Percentiles rank a stretch among this genome's conserved stretches.
phyloP scores from a whole-genome alignment of 1,140 invertebrate species.

The Pogonomyrmex barbatus region DNA sequence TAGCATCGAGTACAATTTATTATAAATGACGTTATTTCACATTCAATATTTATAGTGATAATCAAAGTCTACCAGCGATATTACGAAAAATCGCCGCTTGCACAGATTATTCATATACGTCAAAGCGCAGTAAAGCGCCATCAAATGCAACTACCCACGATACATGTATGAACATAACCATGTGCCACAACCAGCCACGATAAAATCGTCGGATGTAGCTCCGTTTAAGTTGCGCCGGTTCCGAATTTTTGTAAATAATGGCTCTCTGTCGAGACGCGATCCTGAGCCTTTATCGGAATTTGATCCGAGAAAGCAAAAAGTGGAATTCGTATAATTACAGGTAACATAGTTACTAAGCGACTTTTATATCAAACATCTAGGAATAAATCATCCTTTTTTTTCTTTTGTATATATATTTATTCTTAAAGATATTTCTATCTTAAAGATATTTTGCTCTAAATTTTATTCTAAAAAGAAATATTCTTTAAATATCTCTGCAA shows the following conservation, averaged over 20 bases:
- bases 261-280: constrained; percentile 69
- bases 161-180: neutral
- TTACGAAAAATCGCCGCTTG: neutral
- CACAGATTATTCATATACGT: neutral
- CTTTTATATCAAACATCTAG: neutral
- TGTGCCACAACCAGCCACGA: neutral
- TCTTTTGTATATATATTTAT: constrained; percentile 33
- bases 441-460: neutral
- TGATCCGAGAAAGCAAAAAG: constrained; percentile 85
- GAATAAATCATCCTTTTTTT: neutral
- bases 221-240: neutral
- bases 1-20: neutral
- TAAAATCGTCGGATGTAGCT: neutral
- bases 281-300: constrained; percentile 83
- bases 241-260: constrained; percentile 71
- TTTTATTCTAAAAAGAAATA: neutral
- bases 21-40: neutral
- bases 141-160: neutral
- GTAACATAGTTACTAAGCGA: constrained; percentile 70
- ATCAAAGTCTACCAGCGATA: neutral
- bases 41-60: neutral
- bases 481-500: too few relatives aligned
- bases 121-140: neutral
- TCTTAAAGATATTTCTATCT: neutral
- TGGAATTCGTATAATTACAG: constrained; percentile 85